A percentile compares a stretch with the other conserved stretches of the same genome.
These are phyloP conservation scores for Bos indicus DNA, from an alignment of 2,113 vertebrate genomes.

Conservation along the genomic window DNA sequence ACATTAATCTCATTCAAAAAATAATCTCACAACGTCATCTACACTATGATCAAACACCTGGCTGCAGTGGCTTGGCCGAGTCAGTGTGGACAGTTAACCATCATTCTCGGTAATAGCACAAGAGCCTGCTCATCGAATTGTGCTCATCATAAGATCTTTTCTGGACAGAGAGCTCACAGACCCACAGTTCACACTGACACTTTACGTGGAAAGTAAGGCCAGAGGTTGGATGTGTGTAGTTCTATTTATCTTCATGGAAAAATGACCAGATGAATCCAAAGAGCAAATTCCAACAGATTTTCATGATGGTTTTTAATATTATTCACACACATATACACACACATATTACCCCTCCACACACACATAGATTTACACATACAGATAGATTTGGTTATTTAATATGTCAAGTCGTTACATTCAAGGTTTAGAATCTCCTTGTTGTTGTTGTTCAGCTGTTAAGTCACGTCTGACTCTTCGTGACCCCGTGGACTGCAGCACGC, in stretches of 20 bases:
- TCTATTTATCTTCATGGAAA: background rate
- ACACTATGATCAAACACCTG: background rate
- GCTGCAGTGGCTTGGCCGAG: too few species aligned
- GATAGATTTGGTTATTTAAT: background rate
- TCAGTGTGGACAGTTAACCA: background rate
- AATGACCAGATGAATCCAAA: background rate
- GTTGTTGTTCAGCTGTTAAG: background rate
- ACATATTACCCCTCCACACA: background rate
- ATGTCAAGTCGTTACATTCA: background rate
- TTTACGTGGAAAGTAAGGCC: background rate
- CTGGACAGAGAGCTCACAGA: background rate
- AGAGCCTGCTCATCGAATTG: background rate
- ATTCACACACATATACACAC: background rate
- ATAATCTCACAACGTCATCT: background rate
- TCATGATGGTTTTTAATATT: background rate
- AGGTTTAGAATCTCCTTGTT: background rate
- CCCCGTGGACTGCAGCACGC: rapidly evolving
- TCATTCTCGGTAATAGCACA: background rate
- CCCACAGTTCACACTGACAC: background rate
- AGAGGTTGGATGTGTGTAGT: background rate
- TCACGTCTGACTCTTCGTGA: background rate
- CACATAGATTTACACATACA: background rate
- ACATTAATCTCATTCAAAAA: background rate
- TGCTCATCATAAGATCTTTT: background rate
- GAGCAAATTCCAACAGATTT: background rate